Base-by-base conservation (phyloP, 37 sponge, comb jelly and placozoan genomes). In the Spongia lamella region DNA sequence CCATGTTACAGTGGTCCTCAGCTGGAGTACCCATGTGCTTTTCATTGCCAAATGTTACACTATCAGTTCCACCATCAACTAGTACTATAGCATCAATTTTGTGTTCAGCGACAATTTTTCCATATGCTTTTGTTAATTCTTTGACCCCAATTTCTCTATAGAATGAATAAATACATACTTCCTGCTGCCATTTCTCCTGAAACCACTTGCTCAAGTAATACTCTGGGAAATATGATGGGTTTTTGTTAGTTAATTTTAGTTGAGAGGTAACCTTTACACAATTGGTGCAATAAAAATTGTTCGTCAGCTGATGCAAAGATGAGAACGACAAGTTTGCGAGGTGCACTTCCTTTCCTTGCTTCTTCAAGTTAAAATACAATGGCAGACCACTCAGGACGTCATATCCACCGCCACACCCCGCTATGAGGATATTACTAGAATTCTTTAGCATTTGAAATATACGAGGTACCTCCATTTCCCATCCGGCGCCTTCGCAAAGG, bases 61-160 rank as follows among this genome's bases (percentile, higher is more conserved):
- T 84, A 58, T 81, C 91, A 0, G 86, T 90, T 16, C 91, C 86
- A 19, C 86, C 91, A 56, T 90, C 91, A 38, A 85, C 86, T 26
- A 73, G 51, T n/a, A 90, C 75, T 16, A 90, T 77, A 24, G 91
- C 86, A 17, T 90, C 76, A 22, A 90, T 74, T 1, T 68, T 67
- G 55, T 69, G 49, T 54, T 78, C 69, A 38, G 53, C 21, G 26
- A 82, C 81, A 7, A 90, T 69, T 47, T 75, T 73, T 15, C 33
- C 14, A 75, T 85, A 90, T 16, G 75, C 73, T 3, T 77, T 75
- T 0, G 40, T 38, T 61, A 90, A 49, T 21, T 70, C 66, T 36
- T 63, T 58, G 24, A 76, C 82, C 15, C 86, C 86, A 11, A 59
- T 54, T 34, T 76, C 77, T 40, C 82, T 66, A 31, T 33, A 58